Percentiles rank a stretch among this genome's conserved stretches.
phyloP scores from a whole-genome alignment of 2,113 vertebrate species.

The Anas platyrhynchos region DNA sequence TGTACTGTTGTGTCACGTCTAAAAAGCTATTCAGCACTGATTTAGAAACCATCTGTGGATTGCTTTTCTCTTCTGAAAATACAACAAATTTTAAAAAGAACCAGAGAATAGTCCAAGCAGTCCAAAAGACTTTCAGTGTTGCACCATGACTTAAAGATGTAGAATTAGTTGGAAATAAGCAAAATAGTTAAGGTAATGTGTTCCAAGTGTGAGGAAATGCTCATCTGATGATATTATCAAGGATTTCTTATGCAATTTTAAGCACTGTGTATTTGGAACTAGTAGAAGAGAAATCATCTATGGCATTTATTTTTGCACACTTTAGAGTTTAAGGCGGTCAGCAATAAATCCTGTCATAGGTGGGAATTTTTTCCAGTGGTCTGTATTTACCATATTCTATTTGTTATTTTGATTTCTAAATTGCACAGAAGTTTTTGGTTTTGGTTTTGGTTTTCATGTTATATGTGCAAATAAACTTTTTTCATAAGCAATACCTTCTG shows the following conservation, averaged over 20 bases:
- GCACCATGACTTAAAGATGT: neutral
- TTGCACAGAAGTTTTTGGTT: neutral
- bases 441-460: neutral
- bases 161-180: neutral
- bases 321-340: neutral
- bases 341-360: neutral
- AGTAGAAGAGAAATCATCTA: neutral
- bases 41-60: rapidly evolving
- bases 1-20: neutral
- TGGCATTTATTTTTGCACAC: neutral
- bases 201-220: neutral
- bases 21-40: neutral
- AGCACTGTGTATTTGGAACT: neutral
- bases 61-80: neutral
- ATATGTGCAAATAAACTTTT: neutral
- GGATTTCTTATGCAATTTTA: neutral
- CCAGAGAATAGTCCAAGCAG: neutral
- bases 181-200: neutral
- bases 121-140: neutral
- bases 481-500: rapidly evolving
- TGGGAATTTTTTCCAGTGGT: neutral
- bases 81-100: neutral
- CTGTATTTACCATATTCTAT: neutral
- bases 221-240: neutral
- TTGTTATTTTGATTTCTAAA: neutral